These are phyloP conservation scores for Uromys caudimaculatus DNA, from an alignment of 2,797 vertebrate species.

Conservation along the genomic window DNA sequence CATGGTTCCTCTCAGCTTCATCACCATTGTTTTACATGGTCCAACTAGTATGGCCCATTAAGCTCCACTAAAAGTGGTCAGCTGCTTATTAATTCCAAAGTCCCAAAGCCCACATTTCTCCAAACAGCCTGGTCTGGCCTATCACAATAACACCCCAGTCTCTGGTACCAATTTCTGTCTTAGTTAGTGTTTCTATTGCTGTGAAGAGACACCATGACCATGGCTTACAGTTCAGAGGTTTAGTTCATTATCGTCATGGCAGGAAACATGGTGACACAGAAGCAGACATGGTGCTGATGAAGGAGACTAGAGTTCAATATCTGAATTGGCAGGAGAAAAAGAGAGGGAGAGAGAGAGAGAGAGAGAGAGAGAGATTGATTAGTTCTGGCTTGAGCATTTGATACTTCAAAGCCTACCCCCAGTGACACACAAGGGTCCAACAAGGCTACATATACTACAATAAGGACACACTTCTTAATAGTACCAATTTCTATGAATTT, in stretches of 20 bases:
- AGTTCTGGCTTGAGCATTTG: neutral
- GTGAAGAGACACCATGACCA: neutral
- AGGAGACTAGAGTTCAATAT: too few species aligned
- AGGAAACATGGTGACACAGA: too few species aligned
- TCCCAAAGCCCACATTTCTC: neutral
- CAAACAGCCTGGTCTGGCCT: neutral
- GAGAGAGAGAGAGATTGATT: neutral
- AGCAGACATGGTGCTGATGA: too few species aligned
- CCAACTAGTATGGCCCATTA: neutral
- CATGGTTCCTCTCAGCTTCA: neutral
- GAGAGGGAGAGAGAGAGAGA: neutral
- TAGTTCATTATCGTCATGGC: too few species aligned
- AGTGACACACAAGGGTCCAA: neutral
- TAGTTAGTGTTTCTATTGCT: neutral
- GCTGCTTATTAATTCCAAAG: neutral
- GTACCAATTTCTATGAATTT: neutral
- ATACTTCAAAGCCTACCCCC: neutral
- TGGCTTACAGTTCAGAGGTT: too few species aligned
- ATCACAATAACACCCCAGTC: neutral
- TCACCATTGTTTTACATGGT: neutral
- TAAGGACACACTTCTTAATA: neutral
- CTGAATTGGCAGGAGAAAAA: too few species aligned
- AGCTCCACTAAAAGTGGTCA: neutral
- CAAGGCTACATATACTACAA: neutral
- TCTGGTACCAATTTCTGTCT: neutral